Evolutionary conservation across 2,888 invertebrate species (phyloP), one percentile per base, ranked within the genome.

Genomic region (Byasa hedistus): DNA sequence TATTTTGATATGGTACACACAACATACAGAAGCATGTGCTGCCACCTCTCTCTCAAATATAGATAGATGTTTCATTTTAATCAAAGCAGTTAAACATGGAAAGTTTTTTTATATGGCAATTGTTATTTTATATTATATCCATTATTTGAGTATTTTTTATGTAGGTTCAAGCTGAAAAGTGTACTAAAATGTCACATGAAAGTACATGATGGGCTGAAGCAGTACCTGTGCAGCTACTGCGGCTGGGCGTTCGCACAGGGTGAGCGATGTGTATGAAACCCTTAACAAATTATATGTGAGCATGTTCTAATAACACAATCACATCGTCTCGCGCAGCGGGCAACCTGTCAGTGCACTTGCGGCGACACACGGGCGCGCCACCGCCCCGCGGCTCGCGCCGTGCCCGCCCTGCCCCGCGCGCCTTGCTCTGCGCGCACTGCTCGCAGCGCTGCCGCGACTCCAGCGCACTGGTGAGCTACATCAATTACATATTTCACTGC

Each of bases 221-320:
- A 79, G 56, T 85, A 82, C 68, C 75, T 91, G 21, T 92, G 92
- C 68, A 84, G 79, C 10, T 81, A 83, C 62, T 92, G 92, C 63
- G 91, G 92, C 1, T 83, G 83, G 80, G 82, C 87, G 23, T 89
- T 90, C 67, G 77, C 83, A 3, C 88, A 87, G 76, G 85, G 91
- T 89, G 69, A 71, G 27, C 57, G 12, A 17, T 24, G 1, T 15
- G 8, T 22, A 21, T 22, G 5, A 15, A 39, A 39, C 15, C 12
- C 39, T 4, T 23, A 1, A n/a, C 51, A 21, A 21, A 51, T 21
- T 19, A 51, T 1, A 5, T 1, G 48, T 32, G 32, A 32, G 32
- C 32, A 10, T 48, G 48, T 48, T 39, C 39, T 51, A 51, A 4
- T 22, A 54, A n/a, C 21, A 12, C 1, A 21, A 10, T 54, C 10